Percentiles rank a stretch among this genome's conserved stretches.
Evolutionary conservation across 2,888 invertebrate genomes (phyloP).

Genomic region (Cheilosia vulpina): DNA sequence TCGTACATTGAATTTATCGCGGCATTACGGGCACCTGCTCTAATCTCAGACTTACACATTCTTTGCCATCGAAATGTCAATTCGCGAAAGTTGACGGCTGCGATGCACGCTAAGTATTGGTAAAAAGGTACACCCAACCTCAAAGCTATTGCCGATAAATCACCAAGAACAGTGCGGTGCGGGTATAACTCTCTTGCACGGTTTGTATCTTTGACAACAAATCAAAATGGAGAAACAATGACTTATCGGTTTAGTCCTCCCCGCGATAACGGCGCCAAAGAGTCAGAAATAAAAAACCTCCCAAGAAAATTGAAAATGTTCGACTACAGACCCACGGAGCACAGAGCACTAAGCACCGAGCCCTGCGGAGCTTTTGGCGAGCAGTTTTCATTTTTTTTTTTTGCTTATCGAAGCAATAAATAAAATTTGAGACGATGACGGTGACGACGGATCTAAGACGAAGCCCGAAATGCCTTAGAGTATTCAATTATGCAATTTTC

Average conservation of each 20-base stretch:
- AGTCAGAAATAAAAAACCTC: constrained; percentile 19
- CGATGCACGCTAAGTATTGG: not conserved
- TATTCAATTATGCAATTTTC: constrained; percentile 71
- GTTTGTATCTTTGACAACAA: constrained; percentile 13
- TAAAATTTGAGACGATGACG: constrained; percentile 28
- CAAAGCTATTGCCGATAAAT: constrained; percentile 10
- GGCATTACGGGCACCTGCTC: constrained; percentile 23
- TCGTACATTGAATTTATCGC: not conserved
- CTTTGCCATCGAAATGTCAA: constrained; percentile 19
- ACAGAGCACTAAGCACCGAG: not conserved
- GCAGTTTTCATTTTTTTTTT: not conserved
- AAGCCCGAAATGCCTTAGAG: constrained; percentile 45
- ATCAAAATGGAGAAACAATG: constrained; percentile 29
- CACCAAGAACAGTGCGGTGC: not conserved
- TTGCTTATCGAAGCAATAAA: constrained; percentile 29
- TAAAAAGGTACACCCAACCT: not conserved
- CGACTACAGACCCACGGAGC: not conserved
- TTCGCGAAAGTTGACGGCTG: not conserved
- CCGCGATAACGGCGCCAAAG: constrained; percentile 32
- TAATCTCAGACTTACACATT: constrained; percentile 27
- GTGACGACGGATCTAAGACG: constrained; percentile 40
- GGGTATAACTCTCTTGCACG: not conserved
- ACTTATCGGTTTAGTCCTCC: constrained; percentile 13
- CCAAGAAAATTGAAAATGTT: constrained; percentile 51
- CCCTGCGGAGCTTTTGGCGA: not conserved